A percentile compares a stretch with the other conserved stretches of the same genome.
Conservation (phyloP, 2,888 invertebrate genomes). For the Aphelenchoides bicaudatus region DNA sequence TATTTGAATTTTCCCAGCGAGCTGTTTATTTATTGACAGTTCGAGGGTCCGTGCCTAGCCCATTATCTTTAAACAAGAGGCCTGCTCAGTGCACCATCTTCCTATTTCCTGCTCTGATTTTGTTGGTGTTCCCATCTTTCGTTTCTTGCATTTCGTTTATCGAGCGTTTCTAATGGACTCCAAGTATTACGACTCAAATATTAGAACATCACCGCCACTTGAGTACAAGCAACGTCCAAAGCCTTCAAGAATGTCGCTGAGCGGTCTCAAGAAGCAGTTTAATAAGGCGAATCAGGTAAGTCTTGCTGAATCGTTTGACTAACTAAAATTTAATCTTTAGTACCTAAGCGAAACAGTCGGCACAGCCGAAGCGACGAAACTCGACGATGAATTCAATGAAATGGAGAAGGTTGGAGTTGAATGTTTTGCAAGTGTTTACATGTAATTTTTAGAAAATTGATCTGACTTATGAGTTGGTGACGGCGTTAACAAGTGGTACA, state of each 20-base stretch:
- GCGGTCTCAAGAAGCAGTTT: conserved; percentile 96
- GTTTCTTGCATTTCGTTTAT: too few species aligned
- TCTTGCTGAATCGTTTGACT: neutral
- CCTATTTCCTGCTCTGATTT: too few species aligned
- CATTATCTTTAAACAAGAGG: too few species aligned
- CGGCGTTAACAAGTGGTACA: conserved; percentile 90
- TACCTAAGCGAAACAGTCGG: conserved; percentile 99
- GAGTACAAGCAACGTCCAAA: too few species aligned
- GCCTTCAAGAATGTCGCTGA: conserved; percentile 80
- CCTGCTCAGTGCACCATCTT: too few species aligned
- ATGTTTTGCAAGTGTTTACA: neutral
- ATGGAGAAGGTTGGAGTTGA: conserved; percentile 83
- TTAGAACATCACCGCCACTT: too few species aligned
- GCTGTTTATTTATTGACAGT: too few species aligned
- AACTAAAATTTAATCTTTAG: conserved; percentile 65
- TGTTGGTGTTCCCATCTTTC: too few species aligned
- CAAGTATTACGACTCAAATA: too few species aligned
- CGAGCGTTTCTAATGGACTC: too few species aligned
- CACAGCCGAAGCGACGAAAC: conserved; percentile 96
- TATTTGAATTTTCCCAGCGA: too few species aligned
- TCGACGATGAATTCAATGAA: conserved; percentile 95
- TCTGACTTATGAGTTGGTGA: conserved; percentile 90
- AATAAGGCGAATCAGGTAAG: conserved; percentile 97
- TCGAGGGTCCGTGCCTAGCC: too few species aligned
- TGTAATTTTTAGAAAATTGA: conserved; percentile 80